Base-by-base conservation (phyloP, 2,888 invertebrate species). In the Hirtodrosophila confusa region DNA sequence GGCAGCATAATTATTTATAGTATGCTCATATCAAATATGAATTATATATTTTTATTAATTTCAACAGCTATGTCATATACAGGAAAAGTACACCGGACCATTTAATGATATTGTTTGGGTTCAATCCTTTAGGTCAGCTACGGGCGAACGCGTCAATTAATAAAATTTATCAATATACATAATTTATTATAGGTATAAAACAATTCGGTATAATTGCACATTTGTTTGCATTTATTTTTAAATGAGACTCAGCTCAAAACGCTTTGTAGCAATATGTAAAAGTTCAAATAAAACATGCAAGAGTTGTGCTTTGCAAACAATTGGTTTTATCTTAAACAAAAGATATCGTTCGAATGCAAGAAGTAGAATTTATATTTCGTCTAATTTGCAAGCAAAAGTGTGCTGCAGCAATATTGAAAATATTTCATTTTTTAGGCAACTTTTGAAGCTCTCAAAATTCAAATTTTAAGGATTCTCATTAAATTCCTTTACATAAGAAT, bases 1-100 rank as follows among this genome's bases (percentile, higher is more conserved):
- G 27, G 37, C 69, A 67, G 57, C 58, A 43, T 56, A 56, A 74
- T 70, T 66, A 50, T 51, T 39, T 51, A 56, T 48, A n/a, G n/a
- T n/a, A 55, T 60, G 17, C 17, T 58, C 51, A 41, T 57, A 51
- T 40, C 37, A 60, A 43, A 58, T 60, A 54, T 57, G 11, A 31
- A 51, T 47, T 39, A 51, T 27, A 33, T 23, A 37, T 47, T 53
- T 53, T 45, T 57, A 63, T 53, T 53, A 54, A 71, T 64, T 61
- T 49, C n/a, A 39, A n/a, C 37, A 24, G 35, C 2, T n/a, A 10
- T 35, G 17, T 12, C 31, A 40, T 4, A 27, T 7, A 51, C 29
- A 29, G 40, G 41, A 37, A 27, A 4, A 9, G 9, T 27, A 53
- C 2, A 9, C 6, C 9, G 23, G 7, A 3, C 24, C 53, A 70